Percentiles rank a stretch among this genome's conserved stretches.
phyloP scores from a whole-genome alignment of 2,113 vertebrate species.

The Mirza zaza region DNA sequence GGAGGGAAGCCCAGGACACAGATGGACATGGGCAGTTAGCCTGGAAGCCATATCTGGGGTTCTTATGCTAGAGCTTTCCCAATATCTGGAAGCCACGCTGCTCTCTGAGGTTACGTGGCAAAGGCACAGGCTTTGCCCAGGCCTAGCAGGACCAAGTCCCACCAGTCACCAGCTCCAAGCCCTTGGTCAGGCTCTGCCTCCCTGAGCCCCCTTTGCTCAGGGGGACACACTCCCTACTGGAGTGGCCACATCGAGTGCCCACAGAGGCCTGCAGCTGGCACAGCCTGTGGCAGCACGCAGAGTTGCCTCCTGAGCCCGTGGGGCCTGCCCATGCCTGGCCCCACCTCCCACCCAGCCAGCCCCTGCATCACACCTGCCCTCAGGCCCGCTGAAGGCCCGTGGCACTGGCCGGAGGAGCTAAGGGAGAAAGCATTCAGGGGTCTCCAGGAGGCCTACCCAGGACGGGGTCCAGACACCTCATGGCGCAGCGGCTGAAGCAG shows the following conservation, averaged over 20 bases:
- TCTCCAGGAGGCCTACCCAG: neutral
- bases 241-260: neutral
- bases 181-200: neutral
- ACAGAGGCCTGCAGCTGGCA: neutral
- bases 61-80: neutral
- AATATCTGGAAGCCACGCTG: neutral
- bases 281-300: no score
- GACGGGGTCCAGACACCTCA: rapidly evolving
- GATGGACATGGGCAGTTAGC: neutral
- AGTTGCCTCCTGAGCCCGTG: neutral
- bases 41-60: neutral
- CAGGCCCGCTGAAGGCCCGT: neutral
- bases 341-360: neutral
- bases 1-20: neutral
- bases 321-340: neutral
- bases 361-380: neutral
- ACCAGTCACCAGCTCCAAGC: neutral
- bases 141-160: neutral
- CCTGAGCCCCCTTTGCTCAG: neutral
- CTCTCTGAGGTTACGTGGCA: neutral
- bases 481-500: neutral
- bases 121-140: neutral
- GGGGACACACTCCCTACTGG: neutral
- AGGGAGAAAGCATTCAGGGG: neutral
- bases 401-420: neutral